Evolutionary conservation across 1,140 invertebrate genomes (phyloP).

Genomic region (Hycleus phaleratus): DNA sequence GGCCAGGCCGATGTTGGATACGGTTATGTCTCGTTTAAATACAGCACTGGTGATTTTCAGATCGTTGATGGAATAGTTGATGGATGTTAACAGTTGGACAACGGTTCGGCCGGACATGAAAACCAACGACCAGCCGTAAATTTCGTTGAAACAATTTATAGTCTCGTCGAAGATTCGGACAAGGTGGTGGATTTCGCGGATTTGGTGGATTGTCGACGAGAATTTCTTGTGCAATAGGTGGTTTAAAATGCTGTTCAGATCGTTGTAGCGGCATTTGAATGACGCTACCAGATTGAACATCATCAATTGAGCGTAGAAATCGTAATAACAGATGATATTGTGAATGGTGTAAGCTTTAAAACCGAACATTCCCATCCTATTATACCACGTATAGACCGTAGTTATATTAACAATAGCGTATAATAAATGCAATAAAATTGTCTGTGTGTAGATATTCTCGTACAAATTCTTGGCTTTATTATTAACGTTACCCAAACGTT

Average conservation of each 20-base stretch:
- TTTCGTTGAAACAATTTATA: neutral
- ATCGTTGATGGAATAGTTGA: slow-evolving; percentile 1
- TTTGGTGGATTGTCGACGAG: neutral
- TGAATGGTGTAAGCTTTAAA: neutral
- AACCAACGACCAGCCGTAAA: slow-evolving; percentile 3
- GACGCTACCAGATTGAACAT: slow-evolving; percentile 1
- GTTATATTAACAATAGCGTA: neutral
- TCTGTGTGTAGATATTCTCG: neutral
- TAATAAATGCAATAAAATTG: neutral
- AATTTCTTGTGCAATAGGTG: neutral
- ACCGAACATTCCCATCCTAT: neutral
- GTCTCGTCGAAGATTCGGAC: slow-evolving; percentile 1
- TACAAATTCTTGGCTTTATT: neutral
- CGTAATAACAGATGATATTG: neutral
- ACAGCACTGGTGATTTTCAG: neutral
- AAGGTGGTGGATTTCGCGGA: neutral
- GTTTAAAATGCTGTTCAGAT: neutral
- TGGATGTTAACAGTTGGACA: neutral
- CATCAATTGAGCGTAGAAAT: slow-evolving; percentile 1
- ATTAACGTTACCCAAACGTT: neutral
- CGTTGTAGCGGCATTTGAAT: neutral
- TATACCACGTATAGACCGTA: neutral
- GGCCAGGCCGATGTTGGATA: slow-evolving; percentile 3
- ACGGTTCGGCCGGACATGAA: slow-evolving; percentile 4
- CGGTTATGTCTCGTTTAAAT: neutral